phyloP scores from a whole-genome alignment of 2,113 vertebrate genomes.

The Asarcornis scutulata region DNA sequence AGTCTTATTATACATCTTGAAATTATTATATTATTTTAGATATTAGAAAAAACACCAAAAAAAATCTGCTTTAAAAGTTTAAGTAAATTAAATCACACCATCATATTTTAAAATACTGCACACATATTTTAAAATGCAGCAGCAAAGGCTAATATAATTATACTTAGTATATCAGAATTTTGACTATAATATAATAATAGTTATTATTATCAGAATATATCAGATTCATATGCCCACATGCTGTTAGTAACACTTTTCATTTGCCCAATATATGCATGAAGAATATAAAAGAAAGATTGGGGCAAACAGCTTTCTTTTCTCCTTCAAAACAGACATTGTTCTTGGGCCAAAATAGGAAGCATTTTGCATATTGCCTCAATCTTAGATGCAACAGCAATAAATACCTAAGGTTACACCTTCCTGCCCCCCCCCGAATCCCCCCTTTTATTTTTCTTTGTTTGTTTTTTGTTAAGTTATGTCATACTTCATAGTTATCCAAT shows the following conservation, averaged over 20 bases:
- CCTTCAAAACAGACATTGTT: not conserved
- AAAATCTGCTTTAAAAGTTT: not conserved
- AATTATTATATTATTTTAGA: not conserved
- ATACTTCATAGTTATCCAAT: not conserved
- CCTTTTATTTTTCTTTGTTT: not conserved
- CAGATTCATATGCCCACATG: not conserved
- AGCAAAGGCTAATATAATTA: not conserved
- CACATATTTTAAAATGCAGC: not conserved
- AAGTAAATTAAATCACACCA: not conserved
- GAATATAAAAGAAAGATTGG: not conserved
- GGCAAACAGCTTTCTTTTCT: not conserved
- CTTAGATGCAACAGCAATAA: not conserved
- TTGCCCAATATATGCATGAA: not conserved
- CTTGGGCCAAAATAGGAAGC: not conserved
- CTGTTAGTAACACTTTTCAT: not conserved
- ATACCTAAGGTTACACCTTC: rapidly evolving
- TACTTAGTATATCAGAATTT: not conserved
- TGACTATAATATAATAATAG: no score
- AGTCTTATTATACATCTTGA: not conserved
- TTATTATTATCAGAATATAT: no score
- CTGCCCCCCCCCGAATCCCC: no score
- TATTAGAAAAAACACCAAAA: not conserved
- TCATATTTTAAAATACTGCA: not conserved
- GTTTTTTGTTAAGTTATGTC: not conserved
- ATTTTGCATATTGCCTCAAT: not conserved